These are phyloP conservation scores for Lysiphlebus fabarum DNA, from an alignment of 1,140 invertebrate genomes.

Conservation along the genomic window DNA sequence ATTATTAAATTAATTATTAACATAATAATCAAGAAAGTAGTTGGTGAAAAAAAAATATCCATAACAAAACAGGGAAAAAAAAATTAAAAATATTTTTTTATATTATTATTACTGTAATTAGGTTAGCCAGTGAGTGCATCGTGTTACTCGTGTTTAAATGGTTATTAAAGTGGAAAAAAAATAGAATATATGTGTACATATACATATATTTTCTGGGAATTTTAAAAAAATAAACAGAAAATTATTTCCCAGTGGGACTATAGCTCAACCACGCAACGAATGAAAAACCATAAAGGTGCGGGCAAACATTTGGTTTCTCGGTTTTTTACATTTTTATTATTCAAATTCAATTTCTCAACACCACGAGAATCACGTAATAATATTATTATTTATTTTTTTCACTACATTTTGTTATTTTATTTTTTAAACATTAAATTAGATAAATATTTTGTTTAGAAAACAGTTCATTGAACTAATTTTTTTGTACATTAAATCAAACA, in stretches of 20 bases:
- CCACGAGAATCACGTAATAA: constrained; percentile 31
- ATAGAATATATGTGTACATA: too few relatives aligned
- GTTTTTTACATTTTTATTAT: constrained; percentile 42
- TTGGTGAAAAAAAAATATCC: constrained; percentile 4
- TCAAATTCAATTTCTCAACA: constrained; percentile 44
- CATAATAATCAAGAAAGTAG: constrained; percentile 17
- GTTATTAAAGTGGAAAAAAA: background rate
- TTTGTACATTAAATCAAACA: background rate
- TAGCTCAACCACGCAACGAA: constrained; percentile 44
- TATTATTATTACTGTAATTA: too few relatives aligned
- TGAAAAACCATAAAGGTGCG: constrained; percentile 46
- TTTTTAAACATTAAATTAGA: constrained; percentile 3
- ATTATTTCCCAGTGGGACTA: constrained; percentile 32
- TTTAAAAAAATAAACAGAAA: too few relatives aligned
- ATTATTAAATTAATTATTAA: constrained; percentile 2
- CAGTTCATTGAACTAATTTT: constrained; percentile 2
- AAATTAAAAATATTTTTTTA: too few relatives aligned
- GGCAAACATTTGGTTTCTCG: constrained; percentile 40
- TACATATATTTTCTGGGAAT: background rate
- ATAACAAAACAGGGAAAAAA: constrained; percentile 9
- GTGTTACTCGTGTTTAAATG: background rate
- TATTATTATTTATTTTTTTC: constrained; percentile 17
- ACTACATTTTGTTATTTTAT: background rate
- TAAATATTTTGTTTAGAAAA: constrained; percentile 4
- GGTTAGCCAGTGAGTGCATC: too few relatives aligned